Evolutionary conservation across 2,797 vertebrate species (phyloP).

Genomic region (Phalanger gymnotis): DNA sequence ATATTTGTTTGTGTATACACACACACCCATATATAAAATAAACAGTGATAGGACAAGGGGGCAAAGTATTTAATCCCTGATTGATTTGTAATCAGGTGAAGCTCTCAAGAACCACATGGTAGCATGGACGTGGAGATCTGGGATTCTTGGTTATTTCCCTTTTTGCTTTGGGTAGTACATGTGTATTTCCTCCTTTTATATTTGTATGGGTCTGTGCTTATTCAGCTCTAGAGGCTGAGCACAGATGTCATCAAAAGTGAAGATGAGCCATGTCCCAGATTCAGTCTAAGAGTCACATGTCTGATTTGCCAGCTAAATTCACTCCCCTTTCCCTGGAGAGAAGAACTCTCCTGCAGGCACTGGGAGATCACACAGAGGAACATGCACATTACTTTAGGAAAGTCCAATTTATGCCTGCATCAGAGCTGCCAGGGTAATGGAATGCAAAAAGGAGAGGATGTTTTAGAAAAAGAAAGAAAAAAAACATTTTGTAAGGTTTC

Average conservation of each 20-base stretch:
- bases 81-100: background rate
- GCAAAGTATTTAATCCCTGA: background rate
- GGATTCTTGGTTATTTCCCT: background rate
- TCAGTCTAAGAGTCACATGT: background rate
- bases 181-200: background rate
- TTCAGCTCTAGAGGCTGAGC: background rate
- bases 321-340: background rate
- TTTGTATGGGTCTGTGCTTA: background rate
- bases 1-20: too few species aligned
- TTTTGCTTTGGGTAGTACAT: background rate
- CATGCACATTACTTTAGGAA: constrained; percentile 9
- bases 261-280: background rate
- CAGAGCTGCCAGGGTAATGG: background rate
- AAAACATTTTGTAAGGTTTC: constrained; percentile 43
- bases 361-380: background rate
- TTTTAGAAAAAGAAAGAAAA: background rate
- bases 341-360: background rate
- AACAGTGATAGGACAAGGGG: background rate
- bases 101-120: background rate
- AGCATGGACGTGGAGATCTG: background rate
- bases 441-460: background rate
- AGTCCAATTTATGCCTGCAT: background rate
- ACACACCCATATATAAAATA: too few species aligned
- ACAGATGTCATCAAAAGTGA: background rate
- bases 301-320: background rate